Evolutionary conservation across 2,888 invertebrate genomes (phyloP), one percentile per base, ranked within the genome.

Genomic region (Sinelater perroti): DNA sequence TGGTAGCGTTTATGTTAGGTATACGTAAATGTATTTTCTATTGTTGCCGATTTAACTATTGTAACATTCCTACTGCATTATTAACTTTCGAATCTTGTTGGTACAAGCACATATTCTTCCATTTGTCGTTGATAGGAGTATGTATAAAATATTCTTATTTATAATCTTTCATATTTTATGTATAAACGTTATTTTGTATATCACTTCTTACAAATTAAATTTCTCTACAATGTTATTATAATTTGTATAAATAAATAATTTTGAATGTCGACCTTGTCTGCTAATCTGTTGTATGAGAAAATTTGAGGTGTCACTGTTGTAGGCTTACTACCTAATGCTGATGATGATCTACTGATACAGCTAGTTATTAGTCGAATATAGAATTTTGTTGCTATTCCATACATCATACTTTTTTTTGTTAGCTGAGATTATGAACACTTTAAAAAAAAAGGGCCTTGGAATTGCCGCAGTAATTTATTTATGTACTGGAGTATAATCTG

Each of bases 161-260:
- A 44, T 57, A 60, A 56, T 44, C 60, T 64, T 67, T 65, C 63
- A 67, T 70, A 68, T 71, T 70, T 70, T 71, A 70, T 65, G 67
- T 70, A 68, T 70, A 64, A 66, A 69, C 69, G 72, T 73, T 73
- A 72, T 72, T 73, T 73, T 73, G 65, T 72, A 70, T 71, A 67
- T 70, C 63, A 67, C 66, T 70, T 64, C 69, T 70, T 68, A 67
- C 69, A 63, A 68, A 69, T 69, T 69, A 66, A 53, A 56, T 56
- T 60, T 51, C 56, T 61, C 58, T 52, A 47, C 45, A 52, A 61
- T 61, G 58, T 63, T 64, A 64, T 61, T 59, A 57, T 65, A 59
- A 62, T 64, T 65, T 65, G 60, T 62, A 60, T 63, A 65, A 60
- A 65, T 64, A 65, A 65, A 65, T 62, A 62, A 49, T 52, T 36